Evolutionary conservation across 1,140 invertebrate species (phyloP), one percentile per base, ranked within the genome.

Genomic region (Thaumetopoea pityocampa): DNA sequence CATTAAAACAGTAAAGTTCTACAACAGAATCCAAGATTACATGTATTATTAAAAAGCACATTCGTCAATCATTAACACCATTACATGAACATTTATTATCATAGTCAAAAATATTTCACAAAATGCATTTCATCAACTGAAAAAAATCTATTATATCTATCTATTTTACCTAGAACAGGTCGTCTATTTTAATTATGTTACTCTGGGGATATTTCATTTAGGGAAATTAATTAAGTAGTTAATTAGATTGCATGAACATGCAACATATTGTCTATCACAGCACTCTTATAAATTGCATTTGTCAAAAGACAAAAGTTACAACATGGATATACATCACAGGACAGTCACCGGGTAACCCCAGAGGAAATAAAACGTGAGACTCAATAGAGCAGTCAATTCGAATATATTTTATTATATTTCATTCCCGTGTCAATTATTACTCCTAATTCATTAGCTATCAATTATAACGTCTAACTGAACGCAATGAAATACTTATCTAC

Each of bases 241-340:
- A 50, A 30, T 52, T 53, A 51, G 14, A 36, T 49, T 34, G 51
- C 62, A 67, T 49, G 36, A 59, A 59, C 52, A 63, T 55, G 46
- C 61, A 59, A 51, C 48, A 64, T 54, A 33, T 41, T 59, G 14
- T n/a, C n/a, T 77, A 80, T 80, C 76, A 80, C 76, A 80, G 76
- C 70, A 74, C 67, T 79, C 51, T 52, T 64, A 71, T 63, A 52
- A 64, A 70, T 72, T 69, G 65, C 56, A 34, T 51, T 67, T 57
- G 68, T 69, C 58, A 58, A 59, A 54, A 56, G 46, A 53, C 50
- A 42, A 55, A 53, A 58, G 67, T 56, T 69, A 67, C 55, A 61
- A 47, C 23, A 35, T 54, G 45, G 41, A 35, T 16, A 32, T 29
- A 51, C 43, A 59, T 50, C 54, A 40, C 22, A 50, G 18, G 49